Evolutionary conservation across 2,888 invertebrate genomes (phyloP), one percentile per base, ranked within the genome.

Genomic region (Rhingia campestris): DNA sequence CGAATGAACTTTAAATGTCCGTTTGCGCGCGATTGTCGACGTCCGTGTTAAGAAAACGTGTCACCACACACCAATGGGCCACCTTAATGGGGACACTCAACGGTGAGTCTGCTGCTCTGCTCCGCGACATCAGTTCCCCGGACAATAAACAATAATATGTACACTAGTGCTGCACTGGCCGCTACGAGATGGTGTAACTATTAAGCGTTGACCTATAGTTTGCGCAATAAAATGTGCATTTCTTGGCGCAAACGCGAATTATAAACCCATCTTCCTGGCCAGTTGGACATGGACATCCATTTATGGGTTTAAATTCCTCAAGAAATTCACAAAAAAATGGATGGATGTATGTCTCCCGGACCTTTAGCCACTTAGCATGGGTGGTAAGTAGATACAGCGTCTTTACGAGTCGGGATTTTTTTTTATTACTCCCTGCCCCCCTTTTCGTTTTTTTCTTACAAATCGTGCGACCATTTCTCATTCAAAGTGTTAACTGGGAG

Each of bases 111-210:
- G 69, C 47, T 61, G 67, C 58, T 58, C 56, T 45, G 67, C 58
- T 10, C 45, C 7, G 3, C 79, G 82, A 79, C 82, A 79, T 84
- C 74, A 79, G 74, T 84, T 84, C 74, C 66, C 56, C 51, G 64
- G 74, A 84, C 79, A 79, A 74, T 84, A 84, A 79, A 79, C 84
- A 73, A 70, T 70, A 79, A 74, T 84, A 77, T 59, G 37, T 54
- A 59, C 56, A 22, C 54, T 61, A 12, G 14, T 6, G 37, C 59
- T 67, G 45, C 77, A 81, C 76, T 67, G 51, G 49, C 61, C 75
- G 35, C 49, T 33, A 12, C 37, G 12, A 51, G 9, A 39, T n/a
- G 59, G 22, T 61, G 63, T 63, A 59, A 54, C 70, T 69, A 79
- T 84, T 70, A 73, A 74, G 64, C 7, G 64, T 53, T 64, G 82